Conservation (phyloP, 2,113 vertebrate species). For the Peromyscus maniculatus region DNA sequence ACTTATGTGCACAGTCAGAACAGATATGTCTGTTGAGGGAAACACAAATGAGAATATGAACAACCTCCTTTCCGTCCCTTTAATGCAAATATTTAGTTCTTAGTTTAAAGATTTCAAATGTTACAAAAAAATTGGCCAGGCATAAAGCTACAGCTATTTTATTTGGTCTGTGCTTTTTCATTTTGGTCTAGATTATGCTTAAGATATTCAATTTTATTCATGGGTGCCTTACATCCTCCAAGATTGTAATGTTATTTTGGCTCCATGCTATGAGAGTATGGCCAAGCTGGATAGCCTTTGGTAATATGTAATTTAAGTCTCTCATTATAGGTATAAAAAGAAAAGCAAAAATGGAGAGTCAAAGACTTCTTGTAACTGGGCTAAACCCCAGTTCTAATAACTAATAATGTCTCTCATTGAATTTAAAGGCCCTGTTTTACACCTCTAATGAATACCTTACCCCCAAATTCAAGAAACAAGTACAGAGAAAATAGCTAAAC, state of each 20-base stretch:
- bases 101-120: neutral
- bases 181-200: neutral
- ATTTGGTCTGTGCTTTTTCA: neutral
- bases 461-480: neutral
- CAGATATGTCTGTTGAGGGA: neutral
- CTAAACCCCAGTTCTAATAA: neutral
- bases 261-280: neutral
- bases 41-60: neutral
- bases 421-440: neutral
- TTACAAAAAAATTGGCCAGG: neutral
- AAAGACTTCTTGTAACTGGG: neutral
- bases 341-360: neutral
- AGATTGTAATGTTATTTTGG: neutral
- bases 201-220: constrained; percentile 7
- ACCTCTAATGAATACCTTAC: neutral
- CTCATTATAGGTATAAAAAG: neutral
- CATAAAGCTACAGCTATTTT: neutral
- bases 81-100: neutral
- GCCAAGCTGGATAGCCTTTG: neutral
- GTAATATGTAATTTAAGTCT: neutral
- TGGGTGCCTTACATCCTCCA: neutral
- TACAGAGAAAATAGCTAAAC: constrained; percentile 1
- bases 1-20: neutral
- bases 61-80: neutral
- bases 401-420: neutral